Base-by-base conservation (phyloP, 2,113 vertebrate species). In the Ceratotherium simum region DNA sequence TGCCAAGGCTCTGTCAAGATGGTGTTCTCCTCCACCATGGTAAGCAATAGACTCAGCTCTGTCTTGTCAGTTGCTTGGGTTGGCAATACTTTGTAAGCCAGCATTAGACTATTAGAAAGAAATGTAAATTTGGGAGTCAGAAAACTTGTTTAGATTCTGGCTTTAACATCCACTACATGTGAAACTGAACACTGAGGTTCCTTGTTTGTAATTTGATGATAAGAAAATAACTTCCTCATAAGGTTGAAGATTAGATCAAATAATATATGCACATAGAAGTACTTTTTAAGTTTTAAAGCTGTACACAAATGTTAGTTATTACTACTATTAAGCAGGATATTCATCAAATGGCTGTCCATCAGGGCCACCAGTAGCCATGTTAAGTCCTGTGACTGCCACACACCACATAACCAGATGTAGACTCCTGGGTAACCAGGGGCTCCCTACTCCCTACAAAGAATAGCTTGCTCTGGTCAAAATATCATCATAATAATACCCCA, bases 181-280 rank as follows among this genome's bases (percentile, higher is more conserved):
- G 25, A 78, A 60, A 62, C 31, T 60, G 17, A 91, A 86, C 20
- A 92, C 10, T 92, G 25, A 86, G 8, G 64, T 84, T 91, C 16
- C 31, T 91, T 78, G 11, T 91, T 64, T 91, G 33, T 76, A 72
- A 72, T 65, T 86, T 78, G 62, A 82, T 86, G 31, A 86, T 87
- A 67, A 81, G 62, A 69, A 75, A 70, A 72, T 62, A 54, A 87
- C 33, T 80, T 88, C 64, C 51, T 64, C 29, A 27, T 12, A 69
- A 76, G 27, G 27, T 20, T 31, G 11, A 91, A 29, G 3, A 36
- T 51, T 88, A 64, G 42, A 64, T 58, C 58, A 84, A 60, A 83
- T 11, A 83, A 72, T 54, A 17, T 56, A 78, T 75, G 17, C 39
- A 17, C 33, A 39, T 80, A 48, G 91, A 91, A n/a, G 73, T 69